These are phyloP conservation scores for Falco berigora DNA, from an alignment of 2,797 vertebrate genomes.

Conservation along the genomic window DNA sequence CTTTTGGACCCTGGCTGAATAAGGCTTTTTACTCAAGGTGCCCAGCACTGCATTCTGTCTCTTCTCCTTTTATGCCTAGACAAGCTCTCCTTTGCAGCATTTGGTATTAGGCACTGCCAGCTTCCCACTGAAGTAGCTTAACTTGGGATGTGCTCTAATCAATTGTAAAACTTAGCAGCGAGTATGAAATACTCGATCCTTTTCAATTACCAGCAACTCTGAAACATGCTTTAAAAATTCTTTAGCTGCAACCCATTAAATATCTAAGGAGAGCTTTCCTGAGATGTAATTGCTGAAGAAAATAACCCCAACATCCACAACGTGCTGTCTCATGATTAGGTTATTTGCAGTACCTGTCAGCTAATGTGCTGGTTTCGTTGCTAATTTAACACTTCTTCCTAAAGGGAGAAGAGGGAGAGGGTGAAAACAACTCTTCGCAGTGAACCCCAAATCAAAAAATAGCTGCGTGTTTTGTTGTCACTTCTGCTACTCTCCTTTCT, in stretches of 20 bases:
- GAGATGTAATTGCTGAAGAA: conserved; percentile 12
- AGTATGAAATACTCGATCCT: background rate
- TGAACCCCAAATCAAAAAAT: conserved; percentile 45
- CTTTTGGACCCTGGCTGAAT: conserved; percentile 66
- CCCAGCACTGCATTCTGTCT: conserved; percentile 24
- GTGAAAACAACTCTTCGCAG: conserved; percentile 16
- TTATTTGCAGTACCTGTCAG: conserved; percentile 47
- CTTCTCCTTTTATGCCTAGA: background rate
- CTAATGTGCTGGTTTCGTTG: conserved; percentile 39
- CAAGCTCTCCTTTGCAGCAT: background rate
- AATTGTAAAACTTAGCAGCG: background rate
- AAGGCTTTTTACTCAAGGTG: conserved; percentile 58
- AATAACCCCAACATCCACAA: background rate
- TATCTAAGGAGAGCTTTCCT: background rate
- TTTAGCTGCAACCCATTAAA: background rate
- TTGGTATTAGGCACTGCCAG: background rate
- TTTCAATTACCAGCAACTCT: background rate
- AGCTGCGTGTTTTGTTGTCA: conserved; percentile 10
- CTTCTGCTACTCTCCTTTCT: conserved; percentile 18
- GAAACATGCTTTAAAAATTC: background rate
- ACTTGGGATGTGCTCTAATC: background rate
- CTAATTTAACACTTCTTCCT: conserved; percentile 50
- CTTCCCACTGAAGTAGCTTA: background rate
- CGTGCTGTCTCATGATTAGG: conserved; percentile 50
- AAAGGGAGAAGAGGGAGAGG: conserved; percentile 1